These are phyloP conservation scores for Tolypeutes matacus DNA, from an alignment of 2,797 vertebrate species.

Conservation along the genomic window DNA sequence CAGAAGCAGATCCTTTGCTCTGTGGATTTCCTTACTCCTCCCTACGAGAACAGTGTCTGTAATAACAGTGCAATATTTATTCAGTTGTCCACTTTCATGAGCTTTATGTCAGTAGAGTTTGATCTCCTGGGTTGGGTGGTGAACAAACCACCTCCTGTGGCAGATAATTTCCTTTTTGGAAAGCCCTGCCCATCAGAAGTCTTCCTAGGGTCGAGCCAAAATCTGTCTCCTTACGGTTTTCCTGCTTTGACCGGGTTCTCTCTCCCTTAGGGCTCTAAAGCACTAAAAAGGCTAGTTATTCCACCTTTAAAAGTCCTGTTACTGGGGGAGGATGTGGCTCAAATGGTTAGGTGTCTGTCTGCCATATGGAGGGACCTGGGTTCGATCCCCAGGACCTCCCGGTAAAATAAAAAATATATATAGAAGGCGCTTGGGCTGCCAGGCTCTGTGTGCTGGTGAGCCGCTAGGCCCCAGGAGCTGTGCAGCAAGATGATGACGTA, in stretches of 20 bases:
- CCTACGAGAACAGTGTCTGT: background rate
- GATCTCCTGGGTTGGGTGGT: background rate
- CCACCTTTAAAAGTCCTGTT: background rate
- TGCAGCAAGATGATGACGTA: too few species aligned
- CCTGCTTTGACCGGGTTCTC: constrained; percentile 46
- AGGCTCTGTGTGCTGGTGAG: too few species aligned
- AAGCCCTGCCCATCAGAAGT: background rate
- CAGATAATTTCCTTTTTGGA: background rate
- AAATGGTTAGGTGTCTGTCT: too few species aligned
- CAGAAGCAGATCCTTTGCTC: background rate
- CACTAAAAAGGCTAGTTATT: background rate
- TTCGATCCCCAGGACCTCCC: too few species aligned
- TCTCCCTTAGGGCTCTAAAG: background rate
- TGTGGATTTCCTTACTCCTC: background rate
- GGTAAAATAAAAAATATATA: too few species aligned
- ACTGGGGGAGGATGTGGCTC: too few species aligned
- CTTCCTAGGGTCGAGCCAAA: background rate
- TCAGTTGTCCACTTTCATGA: background rate
- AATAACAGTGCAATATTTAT: background rate
- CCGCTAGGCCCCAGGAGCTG: too few species aligned
- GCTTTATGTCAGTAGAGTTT: background rate
- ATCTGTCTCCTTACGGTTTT: background rate
- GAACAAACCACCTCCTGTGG: background rate
- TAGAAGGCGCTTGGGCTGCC: too few species aligned
- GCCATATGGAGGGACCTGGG: too few species aligned